Evolutionary conservation across 1,140 invertebrate species (phyloP), one percentile per base, ranked within the genome.

Genomic region (Tetramorium parvispinum): DNA sequence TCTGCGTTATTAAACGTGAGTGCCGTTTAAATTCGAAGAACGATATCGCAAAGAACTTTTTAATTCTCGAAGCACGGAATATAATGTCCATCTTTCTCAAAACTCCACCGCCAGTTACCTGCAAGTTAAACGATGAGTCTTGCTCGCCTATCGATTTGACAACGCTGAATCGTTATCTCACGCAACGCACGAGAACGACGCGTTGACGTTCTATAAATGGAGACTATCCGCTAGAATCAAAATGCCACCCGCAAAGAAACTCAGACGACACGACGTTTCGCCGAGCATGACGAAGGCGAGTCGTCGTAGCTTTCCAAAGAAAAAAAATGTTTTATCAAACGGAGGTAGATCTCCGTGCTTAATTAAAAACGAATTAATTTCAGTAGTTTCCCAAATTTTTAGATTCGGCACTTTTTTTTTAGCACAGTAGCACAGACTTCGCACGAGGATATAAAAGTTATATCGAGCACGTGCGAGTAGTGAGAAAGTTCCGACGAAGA

Each of bases 181-280:
- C 13, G 37, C 76, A 21, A 63, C 37, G 51, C 53, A 40, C 76
- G 16, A 27, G 75, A 43, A 63, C 21, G 24, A 24, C 77, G 40
- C 46, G 32, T 81, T 21, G 46, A 53, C 27, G 27, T 24, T 46
- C 77, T 81, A 81, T 81, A 81, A 81, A 81, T 70, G 66, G 75
- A 77, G 13, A 10, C 46, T 24, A 40, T 70, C 32, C 46, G 77
- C 55, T 81, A 81, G 46, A 81, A 53, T 13, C 24, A 21, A 21
- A 40, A 71, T 75, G 24, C 40, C 68, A 83, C 68, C 68, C 53
- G 79, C 68, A 75, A 83, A 61, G 79, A 61, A 83, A 59, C 24
- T 2, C 18, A 2, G 24, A 55, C 37, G n/a, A n/a, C n/a, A n/a
- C n/a, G n/a, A n/a, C n/a, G n/a, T n/a, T n/a, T 46, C n/a, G 18